A percentile compares a stretch with the other conserved stretches of the same genome.
Conservation (phyloP, 2,797 vertebrate species). For the Poeciliopsis turneri region DNA sequence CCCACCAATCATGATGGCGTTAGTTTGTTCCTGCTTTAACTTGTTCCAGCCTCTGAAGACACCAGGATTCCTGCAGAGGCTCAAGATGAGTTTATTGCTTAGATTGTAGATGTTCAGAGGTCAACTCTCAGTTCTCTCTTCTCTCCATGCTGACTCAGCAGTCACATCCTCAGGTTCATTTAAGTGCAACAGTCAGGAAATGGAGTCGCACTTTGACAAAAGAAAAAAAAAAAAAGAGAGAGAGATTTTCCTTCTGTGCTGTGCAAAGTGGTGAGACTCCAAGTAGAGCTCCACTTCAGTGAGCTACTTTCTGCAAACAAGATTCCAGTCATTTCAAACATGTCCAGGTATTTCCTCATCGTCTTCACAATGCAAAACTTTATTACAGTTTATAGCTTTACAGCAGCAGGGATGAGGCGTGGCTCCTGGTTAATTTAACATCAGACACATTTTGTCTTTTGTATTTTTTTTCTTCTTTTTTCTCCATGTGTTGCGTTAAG, state of each 20-base stretch:
- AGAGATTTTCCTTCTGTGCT: not conserved
- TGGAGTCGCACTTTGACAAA: not conserved
- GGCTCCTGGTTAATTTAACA: conserved; percentile 12
- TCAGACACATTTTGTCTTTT: not conserved
- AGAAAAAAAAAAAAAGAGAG: not conserved
- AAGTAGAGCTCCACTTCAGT: not conserved
- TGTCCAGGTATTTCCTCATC: not conserved
- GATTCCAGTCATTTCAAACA: not conserved
- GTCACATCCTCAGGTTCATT: conserved; percentile 9
- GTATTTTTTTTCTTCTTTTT: conserved; percentile 8
- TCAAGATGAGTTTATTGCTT: conserved; percentile 31
- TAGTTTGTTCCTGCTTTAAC: not conserved
- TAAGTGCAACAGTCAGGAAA: conserved; percentile 15
- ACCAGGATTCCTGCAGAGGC: not conserved
- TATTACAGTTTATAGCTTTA: conserved; percentile 7
- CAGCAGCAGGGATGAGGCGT: conserved; percentile 27
- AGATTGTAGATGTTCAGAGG: conserved; percentile 31
- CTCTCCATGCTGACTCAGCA: conserved; percentile 51
- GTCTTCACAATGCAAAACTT: not conserved
- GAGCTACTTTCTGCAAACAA: not conserved
- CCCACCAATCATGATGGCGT: not conserved
- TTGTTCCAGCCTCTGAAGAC: not conserved
- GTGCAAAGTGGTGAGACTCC: not conserved
- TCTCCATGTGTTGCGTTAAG: not conserved
- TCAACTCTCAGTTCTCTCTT: conserved; percentile 28